Conservation (phyloP, 2,797 vertebrate genomes). For the Peromyscus attwateri region DNA sequence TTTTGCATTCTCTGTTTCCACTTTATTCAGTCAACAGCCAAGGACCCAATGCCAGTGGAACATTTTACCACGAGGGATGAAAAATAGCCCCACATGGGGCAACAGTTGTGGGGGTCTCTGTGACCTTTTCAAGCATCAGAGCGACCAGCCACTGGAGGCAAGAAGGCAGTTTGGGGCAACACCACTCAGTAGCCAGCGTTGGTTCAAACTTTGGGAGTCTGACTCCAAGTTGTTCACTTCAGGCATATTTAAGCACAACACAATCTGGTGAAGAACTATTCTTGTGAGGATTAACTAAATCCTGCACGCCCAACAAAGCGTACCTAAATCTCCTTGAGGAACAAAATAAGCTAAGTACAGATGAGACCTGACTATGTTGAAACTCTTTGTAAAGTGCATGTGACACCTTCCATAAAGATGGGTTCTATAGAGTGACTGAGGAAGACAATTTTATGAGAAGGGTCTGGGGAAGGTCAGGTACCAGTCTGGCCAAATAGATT, state of each 20-base stretch:
- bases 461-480: neutral
- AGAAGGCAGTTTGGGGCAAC: neutral
- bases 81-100: neutral
- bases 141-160: neutral
- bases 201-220: neutral
- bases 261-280: too few species aligned
- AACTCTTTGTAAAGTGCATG: neutral
- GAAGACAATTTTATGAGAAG: neutral
- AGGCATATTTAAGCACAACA: neutral
- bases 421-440: neutral
- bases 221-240: neutral
- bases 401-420: neutral
- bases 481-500: neutral
- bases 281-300: fast-evolving
- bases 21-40: neutral
- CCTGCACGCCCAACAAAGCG: neutral
- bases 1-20: neutral
- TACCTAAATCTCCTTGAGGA: neutral
- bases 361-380: neutral
- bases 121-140: neutral
- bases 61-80: neutral
- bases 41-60: neutral
- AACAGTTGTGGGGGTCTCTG: neutral
- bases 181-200: too few species aligned
- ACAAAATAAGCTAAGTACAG: neutral